phyloP scores from a whole-genome alignment of 1,140 invertebrate genomes.

The Phymastichus coffea region DNA sequence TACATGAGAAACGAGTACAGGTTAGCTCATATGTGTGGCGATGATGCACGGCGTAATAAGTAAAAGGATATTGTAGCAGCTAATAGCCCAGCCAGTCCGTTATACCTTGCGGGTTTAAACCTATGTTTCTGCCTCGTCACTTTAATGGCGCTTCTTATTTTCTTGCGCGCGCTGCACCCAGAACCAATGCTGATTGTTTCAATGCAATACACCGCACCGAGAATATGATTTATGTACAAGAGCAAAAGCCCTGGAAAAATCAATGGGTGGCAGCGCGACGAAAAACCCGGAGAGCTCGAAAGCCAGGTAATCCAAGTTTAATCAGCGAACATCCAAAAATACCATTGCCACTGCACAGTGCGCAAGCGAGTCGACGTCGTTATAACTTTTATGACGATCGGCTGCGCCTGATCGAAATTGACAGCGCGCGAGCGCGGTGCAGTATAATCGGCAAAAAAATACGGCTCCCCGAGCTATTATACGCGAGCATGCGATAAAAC shows the following conservation, averaged over 20 bases:
- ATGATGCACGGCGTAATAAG: conserved; percentile 5
- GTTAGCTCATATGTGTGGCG: background rate
- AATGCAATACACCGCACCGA: too few relatives aligned
- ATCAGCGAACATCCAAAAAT: too few relatives aligned
- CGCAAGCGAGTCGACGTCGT: too few relatives aligned
- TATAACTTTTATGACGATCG: conserved; percentile 4
- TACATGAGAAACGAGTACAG: background rate
- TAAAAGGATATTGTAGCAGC: background rate
- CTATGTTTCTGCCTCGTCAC: conserved; percentile 2
- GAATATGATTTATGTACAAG: too few relatives aligned
- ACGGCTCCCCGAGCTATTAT: conserved; percentile 16
- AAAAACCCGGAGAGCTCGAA: too few relatives aligned
- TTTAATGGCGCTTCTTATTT: too few relatives aligned
- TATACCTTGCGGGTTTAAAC: background rate
- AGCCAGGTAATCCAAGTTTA: too few relatives aligned
- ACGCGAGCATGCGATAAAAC: conserved; percentile 12
- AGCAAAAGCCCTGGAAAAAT: too few relatives aligned
- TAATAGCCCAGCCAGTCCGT: background rate
- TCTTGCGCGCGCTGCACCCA: too few relatives aligned
- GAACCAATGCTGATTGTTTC: too few relatives aligned
- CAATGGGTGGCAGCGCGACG: too few relatives aligned
- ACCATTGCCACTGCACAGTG: too few relatives aligned
- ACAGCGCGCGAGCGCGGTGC: background rate
- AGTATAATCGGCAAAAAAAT: conserved; percentile 20
- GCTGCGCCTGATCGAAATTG: conserved; percentile 11